Base-by-base conservation (phyloP, 2,797 vertebrate genomes). In the Enteromius mattozi region DNA sequence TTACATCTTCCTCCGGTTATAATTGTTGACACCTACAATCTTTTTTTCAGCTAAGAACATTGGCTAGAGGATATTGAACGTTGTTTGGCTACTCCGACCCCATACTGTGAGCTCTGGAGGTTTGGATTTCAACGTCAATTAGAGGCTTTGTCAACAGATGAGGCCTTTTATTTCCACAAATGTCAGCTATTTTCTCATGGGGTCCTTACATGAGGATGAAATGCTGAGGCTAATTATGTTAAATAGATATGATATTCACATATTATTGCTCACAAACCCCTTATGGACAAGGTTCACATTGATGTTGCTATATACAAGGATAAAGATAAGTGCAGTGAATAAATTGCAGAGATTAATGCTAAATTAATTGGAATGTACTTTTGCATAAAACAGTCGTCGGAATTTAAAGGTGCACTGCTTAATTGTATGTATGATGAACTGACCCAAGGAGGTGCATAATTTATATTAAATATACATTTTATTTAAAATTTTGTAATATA, bases 71-170 rank as follows among this genome's bases (percentile, higher is more conserved):
- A 71, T 87, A 80, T 80, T 17, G 76, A 83, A 19, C 24, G 51
- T 8, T 63, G 54, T 74, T 84, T 47, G 63, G 47, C 83, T 78
- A 63, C 75, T 82, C 54, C 10, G 68, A 81, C 83, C 66, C 59
- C 82, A 84, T 78, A 63, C 33, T 63, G 85, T 71, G 76, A 66
- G 72, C 83, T 79, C 79, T 78, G 71, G 75, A 85, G 84, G 71
- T 85, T 86, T 83, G 68, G 56, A 86, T 87, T 89, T 87, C 89
- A 81, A 59, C 19, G 74, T 86, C 85, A 71, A 79, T 89, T 87
- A 87, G 81, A 82, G 82, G 82, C 84, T 72, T 74, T 86, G 82
- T 87, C 86, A 83, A 87, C 78, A 87, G 77, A 88, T 82, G 76
- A 59, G 59, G 63, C 16, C 65, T 81, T 89, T 87, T 85, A 82